Conservation (phyloP, 2,797 vertebrate species). For the Amblyraja radiata region DNA sequence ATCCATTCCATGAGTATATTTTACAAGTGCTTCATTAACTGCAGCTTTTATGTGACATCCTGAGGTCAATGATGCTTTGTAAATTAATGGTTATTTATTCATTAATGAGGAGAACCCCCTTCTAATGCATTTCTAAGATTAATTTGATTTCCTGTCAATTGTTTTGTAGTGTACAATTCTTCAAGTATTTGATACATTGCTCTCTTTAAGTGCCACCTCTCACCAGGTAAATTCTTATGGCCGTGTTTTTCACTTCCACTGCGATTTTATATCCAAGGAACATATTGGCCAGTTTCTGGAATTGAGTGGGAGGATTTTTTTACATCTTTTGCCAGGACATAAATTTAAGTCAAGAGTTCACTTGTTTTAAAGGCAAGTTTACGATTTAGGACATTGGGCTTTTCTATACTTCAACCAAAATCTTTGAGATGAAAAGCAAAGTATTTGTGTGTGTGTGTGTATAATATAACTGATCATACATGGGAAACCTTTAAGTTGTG, state of each 20-base stretch:
- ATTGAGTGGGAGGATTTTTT: too few species aligned
- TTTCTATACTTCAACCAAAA: background rate
- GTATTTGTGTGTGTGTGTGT: background rate
- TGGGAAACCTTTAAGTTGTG: background rate
- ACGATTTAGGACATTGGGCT: background rate
- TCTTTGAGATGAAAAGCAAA: background rate
- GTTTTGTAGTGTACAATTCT: background rate
- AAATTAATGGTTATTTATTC: background rate
- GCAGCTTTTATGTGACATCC: background rate
- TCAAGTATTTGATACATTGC: background rate
- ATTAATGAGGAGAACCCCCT: background rate
- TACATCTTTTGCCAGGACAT: background rate
- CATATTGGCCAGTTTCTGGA: background rate
- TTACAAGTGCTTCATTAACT: background rate
- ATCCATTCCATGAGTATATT: background rate
- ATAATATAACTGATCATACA: background rate
- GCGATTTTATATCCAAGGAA: background rate
- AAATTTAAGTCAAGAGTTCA: background rate
- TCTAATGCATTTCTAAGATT: background rate
- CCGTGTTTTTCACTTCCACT: background rate
- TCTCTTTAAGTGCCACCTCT: background rate
- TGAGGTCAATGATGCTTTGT: background rate
- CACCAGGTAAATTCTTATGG: background rate
- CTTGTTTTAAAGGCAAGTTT: background rate
- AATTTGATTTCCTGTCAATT: background rate